phyloP scores from a whole-genome alignment of 2,797 vertebrate species.

The Cyclopterus lumpus region DNA sequence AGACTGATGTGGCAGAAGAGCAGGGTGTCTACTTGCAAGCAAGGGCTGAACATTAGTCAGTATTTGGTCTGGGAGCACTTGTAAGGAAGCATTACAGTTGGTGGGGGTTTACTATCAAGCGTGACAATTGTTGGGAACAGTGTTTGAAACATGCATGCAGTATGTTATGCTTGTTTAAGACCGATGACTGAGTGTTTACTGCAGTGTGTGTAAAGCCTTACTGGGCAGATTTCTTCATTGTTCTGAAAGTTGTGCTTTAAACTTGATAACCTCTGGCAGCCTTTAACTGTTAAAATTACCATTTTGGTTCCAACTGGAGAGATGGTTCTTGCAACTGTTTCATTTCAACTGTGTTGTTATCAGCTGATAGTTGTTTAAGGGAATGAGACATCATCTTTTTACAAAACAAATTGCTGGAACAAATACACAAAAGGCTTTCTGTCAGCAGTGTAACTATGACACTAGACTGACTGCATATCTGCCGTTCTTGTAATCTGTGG shows the following conservation, averaged over 20 bases:
- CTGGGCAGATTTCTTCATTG: constrained; percentile 9
- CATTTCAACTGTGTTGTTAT: constrained; percentile 26
- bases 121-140: not conserved
- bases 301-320: constrained; percentile 26
- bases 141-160: not conserved
- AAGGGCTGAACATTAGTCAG: constrained; percentile 1
- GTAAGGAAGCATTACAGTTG: constrained; percentile 8
- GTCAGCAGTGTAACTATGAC: constrained; percentile 10
- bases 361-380: constrained; percentile 20
- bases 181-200: not conserved
- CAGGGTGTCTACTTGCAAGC: constrained; percentile 4
- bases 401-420: not conserved
- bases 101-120: constrained; percentile 1
- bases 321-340: constrained; percentile 16
- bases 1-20: constrained; percentile 9
- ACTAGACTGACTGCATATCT: not conserved
- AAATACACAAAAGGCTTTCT: constrained; percentile 17
- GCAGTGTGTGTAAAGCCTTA: not conserved
- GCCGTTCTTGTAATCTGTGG: not conserved
- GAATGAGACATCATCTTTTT: constrained; percentile 8
- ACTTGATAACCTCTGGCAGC: constrained; percentile 11
- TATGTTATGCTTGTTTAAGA: not conserved
- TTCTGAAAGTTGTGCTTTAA: constrained; percentile 35
- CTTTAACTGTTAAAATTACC: constrained; percentile 41
- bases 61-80: constrained; percentile 4